Evolutionary conservation across 2,888 invertebrate species (phyloP).

Genomic region (Balanococcus diminutus): DNA sequence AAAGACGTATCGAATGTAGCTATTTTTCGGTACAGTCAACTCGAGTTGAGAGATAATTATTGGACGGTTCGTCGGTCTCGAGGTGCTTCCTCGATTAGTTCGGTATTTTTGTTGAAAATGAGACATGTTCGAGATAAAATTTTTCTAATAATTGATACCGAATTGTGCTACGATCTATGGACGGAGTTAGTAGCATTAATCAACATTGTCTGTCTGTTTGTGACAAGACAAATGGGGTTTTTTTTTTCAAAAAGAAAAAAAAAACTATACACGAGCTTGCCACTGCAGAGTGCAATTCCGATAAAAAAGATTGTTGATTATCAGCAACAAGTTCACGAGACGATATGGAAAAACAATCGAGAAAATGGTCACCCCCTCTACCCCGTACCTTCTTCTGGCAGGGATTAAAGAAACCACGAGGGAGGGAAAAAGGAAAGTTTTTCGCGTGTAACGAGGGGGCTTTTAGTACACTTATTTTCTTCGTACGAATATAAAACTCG

Average conservation of each 20-base stretch:
- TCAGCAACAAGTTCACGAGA: constrained; percentile 8
- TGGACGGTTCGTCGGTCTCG: background rate
- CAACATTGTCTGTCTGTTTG: background rate
- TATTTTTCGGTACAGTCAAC: background rate
- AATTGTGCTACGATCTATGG: background rate
- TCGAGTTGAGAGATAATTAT: background rate
- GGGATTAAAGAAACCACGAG: background rate
- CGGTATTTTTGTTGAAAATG: background rate
- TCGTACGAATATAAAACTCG: background rate
- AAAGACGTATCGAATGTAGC: background rate
- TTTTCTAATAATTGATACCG: background rate
- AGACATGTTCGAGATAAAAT: no score
- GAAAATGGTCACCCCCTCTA: background rate
- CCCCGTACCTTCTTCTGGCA: background rate
- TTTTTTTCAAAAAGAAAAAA: background rate
- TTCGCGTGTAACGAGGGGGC: constrained; percentile 9
- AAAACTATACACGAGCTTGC: background rate
- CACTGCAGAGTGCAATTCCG: background rate
- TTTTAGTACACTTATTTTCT: background rate
- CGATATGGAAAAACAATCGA: constrained; percentile 17
- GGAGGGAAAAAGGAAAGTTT: background rate
- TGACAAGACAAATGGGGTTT: background rate
- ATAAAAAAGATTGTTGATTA: constrained; percentile 23
- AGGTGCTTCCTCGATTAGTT: background rate
- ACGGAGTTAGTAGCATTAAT: background rate